Conservation (phyloP, 1,140 invertebrate species). For the Heliconius himera region DNA sequence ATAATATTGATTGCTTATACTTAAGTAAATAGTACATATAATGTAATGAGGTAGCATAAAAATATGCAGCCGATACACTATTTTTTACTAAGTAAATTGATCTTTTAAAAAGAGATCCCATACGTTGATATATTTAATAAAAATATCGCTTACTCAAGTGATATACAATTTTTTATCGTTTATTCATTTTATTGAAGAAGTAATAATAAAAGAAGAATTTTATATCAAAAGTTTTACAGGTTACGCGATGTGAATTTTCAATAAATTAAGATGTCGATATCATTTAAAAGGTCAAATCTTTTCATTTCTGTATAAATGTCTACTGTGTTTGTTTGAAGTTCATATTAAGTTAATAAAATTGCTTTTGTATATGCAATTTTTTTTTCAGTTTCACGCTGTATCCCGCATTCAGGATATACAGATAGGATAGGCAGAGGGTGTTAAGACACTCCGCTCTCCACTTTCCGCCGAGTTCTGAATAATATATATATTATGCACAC, state of each 20-base stretch:
- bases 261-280: not conserved
- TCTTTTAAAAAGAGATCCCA: not conserved
- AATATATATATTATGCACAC: too few relatives aligned
- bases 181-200: not conserved
- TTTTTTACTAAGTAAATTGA: not conserved
- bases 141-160: not conserved
- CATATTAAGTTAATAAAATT: too few relatives aligned
- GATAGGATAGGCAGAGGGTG: too few relatives aligned
- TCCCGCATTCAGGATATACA: too few relatives aligned
- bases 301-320: not conserved
- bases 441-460: too few relatives aligned
- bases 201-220: not conserved
- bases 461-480: too few relatives aligned
- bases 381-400: too few relatives aligned
- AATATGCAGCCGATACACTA: too few relatives aligned
- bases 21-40: too few relatives aligned
- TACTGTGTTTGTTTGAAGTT: not conserved
- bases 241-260: not conserved
- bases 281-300: not conserved
- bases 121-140: not conserved
- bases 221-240: not conserved
- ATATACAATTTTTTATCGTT: not conserved
- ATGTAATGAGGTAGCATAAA: too few relatives aligned
- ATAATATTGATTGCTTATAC: too few relatives aligned
- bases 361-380: too few relatives aligned